Conservation (phyloP, 1,140 invertebrate species). For the Trigoniulus corallinus region DNA sequence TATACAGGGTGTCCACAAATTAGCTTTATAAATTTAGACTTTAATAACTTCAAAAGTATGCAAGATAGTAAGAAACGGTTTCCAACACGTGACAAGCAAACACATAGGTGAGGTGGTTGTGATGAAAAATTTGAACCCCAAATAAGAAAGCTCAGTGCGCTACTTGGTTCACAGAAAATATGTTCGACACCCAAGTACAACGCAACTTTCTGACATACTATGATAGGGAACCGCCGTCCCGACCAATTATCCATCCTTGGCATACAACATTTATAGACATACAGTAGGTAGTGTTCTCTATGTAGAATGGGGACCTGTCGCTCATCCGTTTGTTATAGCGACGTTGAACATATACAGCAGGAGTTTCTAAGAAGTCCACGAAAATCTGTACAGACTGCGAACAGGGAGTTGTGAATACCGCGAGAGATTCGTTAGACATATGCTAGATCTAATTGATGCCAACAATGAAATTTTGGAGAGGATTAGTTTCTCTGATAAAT, state of each 20-base stretch:
- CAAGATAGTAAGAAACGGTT: too few relatives aligned
- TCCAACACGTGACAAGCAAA: too few relatives aligned
- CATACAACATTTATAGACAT: neutral
- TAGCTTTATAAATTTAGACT: too few relatives aligned
- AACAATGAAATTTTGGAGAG: neutral
- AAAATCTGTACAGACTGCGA: neutral
- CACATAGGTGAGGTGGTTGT: too few relatives aligned
- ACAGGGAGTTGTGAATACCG: neutral
- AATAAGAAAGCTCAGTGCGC: neutral
- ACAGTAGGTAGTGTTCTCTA: neutral
- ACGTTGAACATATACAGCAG: neutral
- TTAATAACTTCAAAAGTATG: too few relatives aligned
- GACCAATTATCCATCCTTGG: neutral
- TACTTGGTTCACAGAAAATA: neutral
- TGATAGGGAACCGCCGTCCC: neutral
- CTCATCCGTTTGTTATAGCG: neutral
- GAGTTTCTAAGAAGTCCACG: neutral
- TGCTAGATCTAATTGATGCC: neutral
- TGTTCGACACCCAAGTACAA: neutral
- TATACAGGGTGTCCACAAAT: too few relatives aligned
- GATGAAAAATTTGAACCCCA: too few relatives aligned
- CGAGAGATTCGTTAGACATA: neutral
- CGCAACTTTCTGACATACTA: neutral
- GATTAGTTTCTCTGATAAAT: neutral
- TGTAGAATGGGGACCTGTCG: neutral